Base-by-base conservation (phyloP, 2,797 vertebrate genomes). In the Lutjanus campechanus region DNA sequence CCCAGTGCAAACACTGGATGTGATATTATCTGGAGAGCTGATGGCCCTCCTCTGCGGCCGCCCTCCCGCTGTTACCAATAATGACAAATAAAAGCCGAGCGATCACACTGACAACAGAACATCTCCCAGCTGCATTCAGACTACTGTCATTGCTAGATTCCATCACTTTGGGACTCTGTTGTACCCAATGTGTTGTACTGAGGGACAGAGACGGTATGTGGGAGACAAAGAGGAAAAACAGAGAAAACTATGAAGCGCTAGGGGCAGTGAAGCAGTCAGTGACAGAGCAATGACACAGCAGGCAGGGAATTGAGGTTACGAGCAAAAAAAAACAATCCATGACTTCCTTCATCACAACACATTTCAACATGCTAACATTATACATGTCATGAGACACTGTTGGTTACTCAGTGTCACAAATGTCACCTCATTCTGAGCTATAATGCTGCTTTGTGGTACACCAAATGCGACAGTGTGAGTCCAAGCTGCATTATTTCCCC, bases 11-110 rank as follows among this genome's bases (percentile, higher is more conserved):
- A 59, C 29, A 40, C 1, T 59, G 12, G 25, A 19, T 20, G 15
- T 53, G 7, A 12, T 40, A 43, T 76, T 10, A 8, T 76, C 51
- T 51, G 43, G 22, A 40, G 20, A 76, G 59, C 19, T 75, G 15
- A 81, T 82, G 63, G 3, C 43, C 53, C 63, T 70, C 40, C 6
- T 50, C 19, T 54, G 67, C 12, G 44, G 53, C 15, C 0, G 9
- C 19, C 70, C 29, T 59, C 62, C 76, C 16, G 47, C 73, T 71
- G 80, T 67, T 69, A 11, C 47, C 55, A 53, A 25, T 69, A 51
- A 75, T 72, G 75, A 70, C 43, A 73, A 81, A 84, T 70, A 69
- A 72, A 81, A 77, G 62, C 41, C 1, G 2, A 78, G 51, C 55
- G 61, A 66, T 82, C 41, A 22, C 44, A 65, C 47, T 29, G 64